Conservation (phyloP, 64 coral and sea anemone species). For the Dendrophyllia cribrosa region DNA sequence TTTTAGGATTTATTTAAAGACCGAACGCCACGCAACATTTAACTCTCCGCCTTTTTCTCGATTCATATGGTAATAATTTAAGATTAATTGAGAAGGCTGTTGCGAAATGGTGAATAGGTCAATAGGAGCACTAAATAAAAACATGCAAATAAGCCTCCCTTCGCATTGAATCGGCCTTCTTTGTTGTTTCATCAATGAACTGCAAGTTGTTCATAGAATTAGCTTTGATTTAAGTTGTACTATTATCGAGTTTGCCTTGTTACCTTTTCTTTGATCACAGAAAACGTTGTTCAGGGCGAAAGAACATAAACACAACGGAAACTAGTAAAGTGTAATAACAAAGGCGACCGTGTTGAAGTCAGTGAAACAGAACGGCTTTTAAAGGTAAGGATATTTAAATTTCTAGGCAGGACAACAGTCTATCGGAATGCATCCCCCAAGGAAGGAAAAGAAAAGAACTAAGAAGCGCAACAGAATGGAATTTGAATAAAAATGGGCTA, state of each 20-base stretch:
- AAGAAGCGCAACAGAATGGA: background rate
- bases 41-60: background rate
- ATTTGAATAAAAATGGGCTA: conserved; percentile 2
- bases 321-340: background rate
- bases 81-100: background rate
- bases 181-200: background rate
- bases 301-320: background rate
- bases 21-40: background rate
- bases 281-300: background rate
- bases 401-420: background rate
- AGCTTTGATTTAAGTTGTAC: background rate
- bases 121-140: background rate
- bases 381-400: background rate
- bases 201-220: background rate
- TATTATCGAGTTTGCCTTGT: background rate
- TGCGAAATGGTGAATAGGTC: background rate
- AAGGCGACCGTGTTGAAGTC: background rate
- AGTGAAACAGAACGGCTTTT: conserved; percentile 17
- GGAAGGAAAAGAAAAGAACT: background rate
- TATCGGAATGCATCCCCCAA: conserved; percentile 44
- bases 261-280: background rate
- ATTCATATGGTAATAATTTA: background rate
- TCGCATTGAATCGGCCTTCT: background rate
- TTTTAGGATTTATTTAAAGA: background rate
- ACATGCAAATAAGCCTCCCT: background rate